These are phyloP conservation scores for Phalangium opilio DNA, from an alignment of 2,888 invertebrate species.

Conservation along the genomic window DNA sequence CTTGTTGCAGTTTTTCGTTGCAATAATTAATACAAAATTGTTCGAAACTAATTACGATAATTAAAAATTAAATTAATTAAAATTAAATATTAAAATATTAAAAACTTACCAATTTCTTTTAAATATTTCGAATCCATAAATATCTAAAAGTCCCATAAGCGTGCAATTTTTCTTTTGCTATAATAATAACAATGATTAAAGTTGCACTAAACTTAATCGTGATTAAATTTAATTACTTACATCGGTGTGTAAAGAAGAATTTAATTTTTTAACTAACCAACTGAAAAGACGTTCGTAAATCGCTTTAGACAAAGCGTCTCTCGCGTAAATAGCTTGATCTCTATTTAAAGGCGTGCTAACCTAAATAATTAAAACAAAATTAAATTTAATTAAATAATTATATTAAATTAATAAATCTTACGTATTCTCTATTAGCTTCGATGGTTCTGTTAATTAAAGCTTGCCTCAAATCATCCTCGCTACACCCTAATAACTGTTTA, in stretches of 20 bases:
- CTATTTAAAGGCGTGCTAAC: constrained; percentile 62
- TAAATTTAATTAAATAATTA: neutral
- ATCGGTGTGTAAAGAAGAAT: constrained; percentile 46
- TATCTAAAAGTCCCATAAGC: constrained; percentile 70
- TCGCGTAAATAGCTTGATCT: constrained; percentile 63
- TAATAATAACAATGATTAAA: neutral
- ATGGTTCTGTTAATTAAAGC: constrained; percentile 72
- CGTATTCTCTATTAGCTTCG: constrained; percentile 62
- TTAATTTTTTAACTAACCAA: constrained; percentile 70
- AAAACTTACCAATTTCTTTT: constrained; percentile 54
- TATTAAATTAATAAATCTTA: constrained; percentile 14
- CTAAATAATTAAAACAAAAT: constrained; percentile 16
- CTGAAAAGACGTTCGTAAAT: constrained; percentile 78
- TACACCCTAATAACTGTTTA: constrained; percentile 63
- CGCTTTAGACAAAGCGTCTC: constrained; percentile 80
- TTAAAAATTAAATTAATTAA: constrained; percentile 20
- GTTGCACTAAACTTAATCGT: neutral
- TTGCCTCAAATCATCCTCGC: constrained; percentile 45
- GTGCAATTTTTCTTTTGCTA: neutral
- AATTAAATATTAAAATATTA: neutral
- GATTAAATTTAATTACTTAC: constrained; percentile 8
- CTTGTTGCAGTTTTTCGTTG: constrained; percentile 84
- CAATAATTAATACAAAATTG: constrained; percentile 93
- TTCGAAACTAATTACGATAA: too few species aligned
- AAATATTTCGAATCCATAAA: constrained; percentile 90